Evolutionary conservation across 2,797 vertebrate species (phyloP).

Genomic region (Monodelphis domestica): DNA sequence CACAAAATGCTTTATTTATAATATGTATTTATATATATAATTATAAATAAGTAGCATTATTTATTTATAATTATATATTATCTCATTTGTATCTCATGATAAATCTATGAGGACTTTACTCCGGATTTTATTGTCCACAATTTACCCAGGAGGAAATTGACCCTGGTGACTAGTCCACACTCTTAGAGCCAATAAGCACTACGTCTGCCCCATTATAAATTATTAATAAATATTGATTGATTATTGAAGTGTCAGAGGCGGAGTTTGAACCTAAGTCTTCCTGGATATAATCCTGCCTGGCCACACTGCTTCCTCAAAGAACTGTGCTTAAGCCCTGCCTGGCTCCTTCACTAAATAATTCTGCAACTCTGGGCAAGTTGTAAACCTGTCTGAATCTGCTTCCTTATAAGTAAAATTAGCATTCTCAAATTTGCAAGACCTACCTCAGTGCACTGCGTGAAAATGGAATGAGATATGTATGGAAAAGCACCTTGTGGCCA

Average conservation of each 20-base stretch:
- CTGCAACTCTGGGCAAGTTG: not conserved
- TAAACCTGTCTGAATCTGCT: not conserved
- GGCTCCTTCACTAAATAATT: not conserved
- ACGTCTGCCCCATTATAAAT: not conserved
- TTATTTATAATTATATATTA: too few relatives aligned
- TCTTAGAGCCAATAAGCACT: not conserved
- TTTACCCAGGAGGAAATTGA: not conserved
- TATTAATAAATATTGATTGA: not conserved
- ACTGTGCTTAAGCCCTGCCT: not conserved
- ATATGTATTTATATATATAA: too few relatives aligned
- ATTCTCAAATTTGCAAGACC: not conserved
- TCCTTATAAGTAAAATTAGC: not conserved
- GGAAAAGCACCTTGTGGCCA: not conserved
- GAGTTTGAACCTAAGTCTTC: not conserved
- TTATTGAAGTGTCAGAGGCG: not conserved
- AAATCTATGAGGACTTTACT: not conserved
- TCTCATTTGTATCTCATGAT: not conserved
- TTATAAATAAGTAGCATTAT: too few relatives aligned
- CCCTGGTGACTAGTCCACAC: not conserved
- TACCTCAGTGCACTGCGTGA: not conserved
- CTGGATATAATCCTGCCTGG: not conserved
- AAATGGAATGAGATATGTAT: not conserved
- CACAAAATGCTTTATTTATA: not conserved
- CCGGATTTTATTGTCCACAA: not conserved
- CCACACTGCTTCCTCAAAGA: not conserved